These are phyloP conservation scores for Heterotilapia buettikoferi DNA, from an alignment of 2,113 vertebrate genomes.

Conservation along the genomic window DNA sequence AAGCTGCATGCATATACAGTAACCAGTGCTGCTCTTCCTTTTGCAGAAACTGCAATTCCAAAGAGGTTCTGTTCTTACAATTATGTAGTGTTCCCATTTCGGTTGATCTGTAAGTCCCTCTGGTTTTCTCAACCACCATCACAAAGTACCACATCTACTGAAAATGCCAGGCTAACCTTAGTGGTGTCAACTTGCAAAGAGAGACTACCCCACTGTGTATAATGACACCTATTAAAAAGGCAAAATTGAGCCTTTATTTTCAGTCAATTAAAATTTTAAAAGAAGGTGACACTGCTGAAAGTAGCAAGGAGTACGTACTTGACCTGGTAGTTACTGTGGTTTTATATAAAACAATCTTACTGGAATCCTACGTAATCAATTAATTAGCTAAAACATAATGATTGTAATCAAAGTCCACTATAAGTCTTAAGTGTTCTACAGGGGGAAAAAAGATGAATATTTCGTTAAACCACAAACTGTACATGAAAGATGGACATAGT, in stretches of 20 bases:
- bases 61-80: not conserved
- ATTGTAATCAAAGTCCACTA: not conserved
- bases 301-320: not conserved
- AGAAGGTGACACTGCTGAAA: not conserved
- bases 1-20: not conserved
- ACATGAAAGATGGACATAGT: not conserved
- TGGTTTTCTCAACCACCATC: not conserved
- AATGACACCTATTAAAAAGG: constrained; percentile 14
- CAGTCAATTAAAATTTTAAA: not conserved
- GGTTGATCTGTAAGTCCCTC: constrained; percentile 8
- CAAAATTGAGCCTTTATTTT: not conserved
- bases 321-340: not conserved
- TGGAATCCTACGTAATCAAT: too few species aligned
- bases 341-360: not conserved
- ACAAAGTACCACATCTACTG: not conserved
- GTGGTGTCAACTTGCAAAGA: not conserved
- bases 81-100: not conserved
- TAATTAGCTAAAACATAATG: not conserved
- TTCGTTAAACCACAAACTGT: not conserved
- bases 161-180: constrained; percentile 21
- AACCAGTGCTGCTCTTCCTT: not conserved
- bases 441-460: accelerated
- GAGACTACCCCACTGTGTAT: constrained; percentile 11
- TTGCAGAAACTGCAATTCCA: not conserved
- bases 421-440: not conserved